Evolutionary conservation across 2,888 invertebrate species (phyloP), one percentile per base, ranked within the genome.

Genomic region (Tetanocera ferruginea): DNA sequence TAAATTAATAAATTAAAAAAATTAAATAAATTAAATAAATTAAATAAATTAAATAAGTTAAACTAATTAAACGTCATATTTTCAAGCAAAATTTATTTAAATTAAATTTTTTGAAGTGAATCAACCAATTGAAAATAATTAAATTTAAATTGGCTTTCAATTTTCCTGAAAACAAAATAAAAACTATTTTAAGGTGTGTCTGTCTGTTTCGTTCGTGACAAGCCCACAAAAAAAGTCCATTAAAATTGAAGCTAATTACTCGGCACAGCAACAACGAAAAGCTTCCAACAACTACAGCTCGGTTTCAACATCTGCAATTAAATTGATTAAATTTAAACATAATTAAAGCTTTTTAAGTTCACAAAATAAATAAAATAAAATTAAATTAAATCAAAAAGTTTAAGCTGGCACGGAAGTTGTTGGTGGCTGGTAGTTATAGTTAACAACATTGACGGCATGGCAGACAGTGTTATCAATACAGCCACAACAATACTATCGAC

Each of bases 271-370:
- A 43, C 43, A 43, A 14, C 43, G 6, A 43, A 43, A 43, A 11
- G 43, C 6, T 43, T 43, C 43, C 11, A 11, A 60, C 57, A 60
- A 19, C 6, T 11, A 60, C 57, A 25, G 14, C 57, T 25, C 23
- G 3, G 14, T 6, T 11, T 25, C 25, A 60, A 8, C 57, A 60
- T 4, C 57, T 55, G 57, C 51, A 66, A 74, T 74, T 74, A 51
- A 74, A 74, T 74, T 74, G 74, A 66, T 74, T 64, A 19, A 64
- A 74, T n/a, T 66, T 37, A 64, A 43, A 14, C 14, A 43, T 11
- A 64, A 34, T 19, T 64, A 28, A 28, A 64, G 51, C 62, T 64
- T 74, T 74, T 31, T 11, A 49, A 31, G 19, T 34, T 17, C 17
- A 19, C 43, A 72, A 64, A 11, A 17, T 6, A 74, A 51, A 74